Evolutionary conservation across 2,113 vertebrate species (phyloP).

Genomic region (Zapus hudsonius): DNA sequence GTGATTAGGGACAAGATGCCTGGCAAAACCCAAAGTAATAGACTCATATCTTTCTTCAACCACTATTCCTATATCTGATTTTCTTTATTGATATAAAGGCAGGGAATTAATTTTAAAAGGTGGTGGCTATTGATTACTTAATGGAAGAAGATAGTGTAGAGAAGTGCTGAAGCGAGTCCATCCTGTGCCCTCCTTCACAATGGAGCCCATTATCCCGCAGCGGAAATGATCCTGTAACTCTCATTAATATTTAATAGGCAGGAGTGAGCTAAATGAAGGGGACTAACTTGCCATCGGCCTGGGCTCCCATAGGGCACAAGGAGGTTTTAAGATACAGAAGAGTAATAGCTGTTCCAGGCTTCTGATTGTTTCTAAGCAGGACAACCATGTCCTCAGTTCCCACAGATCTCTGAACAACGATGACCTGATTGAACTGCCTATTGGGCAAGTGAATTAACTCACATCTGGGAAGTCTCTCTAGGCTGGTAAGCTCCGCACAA

Average conservation of each 20-base stretch:
- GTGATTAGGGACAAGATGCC: constrained; percentile 76
- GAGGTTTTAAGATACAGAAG: constrained; percentile 72
- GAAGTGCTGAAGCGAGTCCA: constrained; percentile 84
- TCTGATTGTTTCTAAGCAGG: constrained; percentile 70
- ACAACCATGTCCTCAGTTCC: constrained; percentile 57
- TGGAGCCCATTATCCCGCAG: constrained; percentile 82
- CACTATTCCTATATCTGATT: constrained; percentile 77
- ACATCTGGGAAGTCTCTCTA: constrained; percentile 74
- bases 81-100: constrained; percentile 81
- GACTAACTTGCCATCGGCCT: constrained; percentile 70
- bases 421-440: constrained; percentile 68
- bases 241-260: constrained; percentile 85
- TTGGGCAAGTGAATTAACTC: constrained; percentile 69
- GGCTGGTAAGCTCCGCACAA: constrained; percentile 59
- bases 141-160: constrained; percentile 83
- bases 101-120: constrained; percentile 86
- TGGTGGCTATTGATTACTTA: constrained; percentile 88
- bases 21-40: constrained; percentile 80
- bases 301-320: constrained; percentile 65
- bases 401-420: constrained; percentile 63
- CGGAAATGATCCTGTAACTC: constrained; percentile 79
- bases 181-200: constrained; percentile 80
- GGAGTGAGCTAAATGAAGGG: constrained; percentile 58
- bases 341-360: constrained; percentile 74
- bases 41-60: constrained; percentile 65